Base-by-base conservation (phyloP, 2,888 invertebrate species). In the Leptothorax acervorum region DNA sequence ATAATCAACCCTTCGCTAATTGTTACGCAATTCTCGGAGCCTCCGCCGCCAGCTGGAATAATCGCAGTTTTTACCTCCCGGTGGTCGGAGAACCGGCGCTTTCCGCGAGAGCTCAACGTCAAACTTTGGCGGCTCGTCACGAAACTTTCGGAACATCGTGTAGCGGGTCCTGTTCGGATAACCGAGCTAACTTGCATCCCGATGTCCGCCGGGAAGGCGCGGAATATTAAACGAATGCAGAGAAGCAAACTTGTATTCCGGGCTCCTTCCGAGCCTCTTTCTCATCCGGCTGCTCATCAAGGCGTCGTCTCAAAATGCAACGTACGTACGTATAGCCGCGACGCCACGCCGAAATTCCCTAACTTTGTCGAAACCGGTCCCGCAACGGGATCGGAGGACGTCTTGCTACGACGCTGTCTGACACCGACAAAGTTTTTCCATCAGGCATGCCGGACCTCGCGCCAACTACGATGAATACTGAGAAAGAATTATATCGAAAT, bases 361-460 rank as follows among this genome's bases (percentile, higher is more conserved):
- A 90, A 90, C 86, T 90, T 87, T 85, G 88, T 84, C 18, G 51
- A 18, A 55, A 12, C 71, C n/a, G 39, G 70, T 35, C 63, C 62
- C 57, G 70, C 57, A 23, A 57, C 31, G 78, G 55, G 42, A 74
- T 70, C 55, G 45, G 31, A 70, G 18, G 11, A 53, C 55, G 83
- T 55, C 71, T 53, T 51, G 35, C 62, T 48, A 57, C 42, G 4
- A 23, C 74, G 55, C 53, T 71, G 51, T 39, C 31, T 45, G 53
- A 63, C 70, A 28, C 42, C 65, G 60, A 35, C 78, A 82, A 90
- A 90, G 85, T 89, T 89, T 89, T 88, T 88, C 87, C 86, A 89
- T 89, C 84, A 88, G 83, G 82, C 78, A 79, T 70, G 73, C 73
- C 83, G 62, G 51, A 31, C 60, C 60, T 57, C 18, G 31, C 42